These are phyloP conservation scores for Anolis apletophallus DNA, from an alignment of 2,797 vertebrate genomes.

Conservation along the genomic window DNA sequence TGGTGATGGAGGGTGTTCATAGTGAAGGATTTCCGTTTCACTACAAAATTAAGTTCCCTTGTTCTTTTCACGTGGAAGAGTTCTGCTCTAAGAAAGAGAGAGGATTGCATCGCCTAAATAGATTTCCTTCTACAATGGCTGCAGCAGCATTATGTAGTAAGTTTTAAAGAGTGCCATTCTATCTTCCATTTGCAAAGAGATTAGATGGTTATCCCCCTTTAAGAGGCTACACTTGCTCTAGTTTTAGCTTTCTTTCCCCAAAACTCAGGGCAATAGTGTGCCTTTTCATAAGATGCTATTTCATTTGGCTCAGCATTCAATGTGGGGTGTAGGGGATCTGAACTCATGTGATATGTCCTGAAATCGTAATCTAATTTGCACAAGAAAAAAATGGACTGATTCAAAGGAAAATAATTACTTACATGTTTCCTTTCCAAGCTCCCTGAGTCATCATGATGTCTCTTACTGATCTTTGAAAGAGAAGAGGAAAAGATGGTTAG, in stretches of 20 bases:
- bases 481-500: conserved; percentile 35
- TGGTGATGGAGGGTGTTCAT: too few relatives aligned
- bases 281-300: background rate
- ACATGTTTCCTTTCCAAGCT: conserved; percentile 77
- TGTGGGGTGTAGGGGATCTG: background rate
- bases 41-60: too few relatives aligned
- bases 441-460: conserved; percentile 56
- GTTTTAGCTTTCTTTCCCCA: background rate
- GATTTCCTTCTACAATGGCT: too few relatives aligned
- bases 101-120: too few relatives aligned
- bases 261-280: background rate
- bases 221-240: too few relatives aligned
- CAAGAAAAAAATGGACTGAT: background rate
- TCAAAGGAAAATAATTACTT: conserved; percentile 48
- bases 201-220: too few relatives aligned
- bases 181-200: too few relatives aligned
- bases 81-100: too few relatives aligned
- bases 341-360: background rate
- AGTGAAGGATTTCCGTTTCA: too few relatives aligned
- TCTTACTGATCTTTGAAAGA: conserved; percentile 70
- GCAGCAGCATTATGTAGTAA: too few relatives aligned
- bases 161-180: too few relatives aligned
- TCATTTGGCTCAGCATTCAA: background rate
- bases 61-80: too few relatives aligned
- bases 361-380: background rate